Percentiles rank a stretch among this genome's conserved stretches.
Evolutionary conservation across 2,113 vertebrate species (phyloP).

Genomic region (Mobula hypostoma): DNA sequence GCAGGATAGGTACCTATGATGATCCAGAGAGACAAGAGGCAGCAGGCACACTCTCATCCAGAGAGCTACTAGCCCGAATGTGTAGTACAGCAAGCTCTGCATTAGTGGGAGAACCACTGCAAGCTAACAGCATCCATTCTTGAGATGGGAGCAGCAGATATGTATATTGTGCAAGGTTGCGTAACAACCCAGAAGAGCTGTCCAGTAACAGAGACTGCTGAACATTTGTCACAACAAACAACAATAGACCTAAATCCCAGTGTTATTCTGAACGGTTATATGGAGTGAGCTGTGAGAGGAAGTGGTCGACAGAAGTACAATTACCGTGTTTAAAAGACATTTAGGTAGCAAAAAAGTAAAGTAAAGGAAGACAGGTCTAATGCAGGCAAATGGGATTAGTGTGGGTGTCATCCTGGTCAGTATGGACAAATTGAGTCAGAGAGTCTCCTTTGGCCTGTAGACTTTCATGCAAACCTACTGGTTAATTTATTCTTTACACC

Average conservation of each 20-base stretch:
- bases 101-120: background rate
- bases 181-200: background rate
- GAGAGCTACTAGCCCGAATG: background rate
- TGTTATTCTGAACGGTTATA: background rate
- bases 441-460: no score
- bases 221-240: background rate
- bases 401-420: no score
- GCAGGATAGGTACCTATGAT: background rate
- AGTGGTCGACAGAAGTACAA: no score
- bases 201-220: background rate
- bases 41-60: background rate
- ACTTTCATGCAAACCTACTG: background rate
- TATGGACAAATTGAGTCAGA: no score
- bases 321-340: no score
- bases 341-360: no score
- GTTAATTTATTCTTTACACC: conserved; percentile 36
- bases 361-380: no score
- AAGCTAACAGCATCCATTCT: background rate
- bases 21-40: background rate
- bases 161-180: background rate
- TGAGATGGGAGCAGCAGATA: background rate
- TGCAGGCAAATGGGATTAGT: no score
- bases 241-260: no score
- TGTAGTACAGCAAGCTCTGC: background rate
- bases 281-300: no score